These are phyloP conservation scores for Phalacrocorax aristotelis DNA, from an alignment of 2,113 vertebrate genomes.

Conservation along the genomic window DNA sequence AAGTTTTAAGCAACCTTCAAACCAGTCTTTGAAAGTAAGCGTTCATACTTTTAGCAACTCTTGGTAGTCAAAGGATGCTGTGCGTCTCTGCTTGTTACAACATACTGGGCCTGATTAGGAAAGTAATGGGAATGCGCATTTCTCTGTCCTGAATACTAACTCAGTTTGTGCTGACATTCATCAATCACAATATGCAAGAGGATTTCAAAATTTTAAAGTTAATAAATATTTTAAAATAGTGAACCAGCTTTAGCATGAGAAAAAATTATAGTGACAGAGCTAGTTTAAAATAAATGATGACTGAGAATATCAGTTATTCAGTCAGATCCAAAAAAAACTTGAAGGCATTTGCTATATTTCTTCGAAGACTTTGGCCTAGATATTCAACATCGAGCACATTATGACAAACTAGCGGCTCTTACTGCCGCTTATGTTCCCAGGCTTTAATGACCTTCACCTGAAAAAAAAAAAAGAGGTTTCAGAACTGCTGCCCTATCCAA, in stretches of 20 bases:
- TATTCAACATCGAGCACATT: neutral
- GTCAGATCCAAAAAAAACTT: neutral
- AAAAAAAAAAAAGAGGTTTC: neutral
- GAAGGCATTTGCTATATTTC: neutral
- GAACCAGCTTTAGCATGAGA: neutral
- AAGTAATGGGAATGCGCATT: neutral
- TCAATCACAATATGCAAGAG: neutral
- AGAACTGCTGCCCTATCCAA: neutral
- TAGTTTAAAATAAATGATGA: neutral
- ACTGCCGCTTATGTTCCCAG: neutral
- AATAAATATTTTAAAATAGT: constrained; percentile 15
- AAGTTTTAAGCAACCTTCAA: constrained; percentile 8
- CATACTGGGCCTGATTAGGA: neutral
- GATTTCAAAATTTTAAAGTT: neutral
- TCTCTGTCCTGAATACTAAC: neutral
- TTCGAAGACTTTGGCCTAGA: neutral
- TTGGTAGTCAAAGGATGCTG: neutral
- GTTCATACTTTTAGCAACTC: neutral
- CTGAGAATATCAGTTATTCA: neutral
- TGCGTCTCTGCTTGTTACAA: neutral
- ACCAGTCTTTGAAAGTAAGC: neutral
- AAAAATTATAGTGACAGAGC: neutral
- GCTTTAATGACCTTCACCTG: neutral
- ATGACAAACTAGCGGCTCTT: neutral
- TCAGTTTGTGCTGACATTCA: neutral